These are phyloP conservation scores for Stichodactyla helianthus DNA, from an alignment of 64 coral and sea anemone genomes.

Conservation along the genomic window DNA sequence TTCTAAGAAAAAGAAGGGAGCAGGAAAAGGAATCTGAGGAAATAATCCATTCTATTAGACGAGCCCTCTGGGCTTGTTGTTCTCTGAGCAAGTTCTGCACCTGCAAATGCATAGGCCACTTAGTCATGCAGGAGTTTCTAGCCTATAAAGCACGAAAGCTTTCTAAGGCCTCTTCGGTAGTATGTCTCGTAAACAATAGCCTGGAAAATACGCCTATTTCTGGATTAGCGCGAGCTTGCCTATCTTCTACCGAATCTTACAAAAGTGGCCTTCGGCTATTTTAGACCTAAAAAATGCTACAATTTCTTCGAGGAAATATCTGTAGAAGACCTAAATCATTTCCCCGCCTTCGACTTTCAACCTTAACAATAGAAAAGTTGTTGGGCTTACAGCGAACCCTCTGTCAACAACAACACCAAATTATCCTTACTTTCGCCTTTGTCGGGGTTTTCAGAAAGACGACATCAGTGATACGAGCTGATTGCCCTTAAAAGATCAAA, in stretches of 20 bases:
- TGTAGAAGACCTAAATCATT: constrained; percentile 26
- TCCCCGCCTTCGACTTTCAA: constrained; percentile 96
- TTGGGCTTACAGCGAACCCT: neutral
- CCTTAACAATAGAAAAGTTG: constrained; percentile 61
- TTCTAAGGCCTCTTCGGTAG: constrained; percentile 19
- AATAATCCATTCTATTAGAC: neutral
- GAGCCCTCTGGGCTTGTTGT: constrained; percentile 4
- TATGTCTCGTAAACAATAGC: constrained; percentile 17
- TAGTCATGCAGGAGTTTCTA: constrained; percentile 11
- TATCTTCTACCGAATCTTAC: constrained; percentile 5
- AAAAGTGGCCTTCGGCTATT: constrained; percentile 13
- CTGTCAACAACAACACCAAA: neutral
- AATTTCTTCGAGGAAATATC: constrained; percentile 16
- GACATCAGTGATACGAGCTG: neutral
- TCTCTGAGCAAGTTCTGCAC: constrained; percentile 15
- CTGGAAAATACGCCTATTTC: constrained; percentile 4
- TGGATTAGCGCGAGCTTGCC: constrained; percentile 20
- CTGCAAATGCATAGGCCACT: constrained; percentile 13
- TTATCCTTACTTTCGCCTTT: constrained; percentile 5
- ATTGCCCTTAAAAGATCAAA: constrained; percentile 16
- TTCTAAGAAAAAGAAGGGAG: neutral
- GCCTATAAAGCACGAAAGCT: constrained; percentile 15
- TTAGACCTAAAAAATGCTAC: neutral
- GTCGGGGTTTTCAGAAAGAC: neutral
- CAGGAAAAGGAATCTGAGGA: neutral